Base-by-base conservation (phyloP, 2,113 vertebrate genomes). In the Otocyon megalotis region DNA sequence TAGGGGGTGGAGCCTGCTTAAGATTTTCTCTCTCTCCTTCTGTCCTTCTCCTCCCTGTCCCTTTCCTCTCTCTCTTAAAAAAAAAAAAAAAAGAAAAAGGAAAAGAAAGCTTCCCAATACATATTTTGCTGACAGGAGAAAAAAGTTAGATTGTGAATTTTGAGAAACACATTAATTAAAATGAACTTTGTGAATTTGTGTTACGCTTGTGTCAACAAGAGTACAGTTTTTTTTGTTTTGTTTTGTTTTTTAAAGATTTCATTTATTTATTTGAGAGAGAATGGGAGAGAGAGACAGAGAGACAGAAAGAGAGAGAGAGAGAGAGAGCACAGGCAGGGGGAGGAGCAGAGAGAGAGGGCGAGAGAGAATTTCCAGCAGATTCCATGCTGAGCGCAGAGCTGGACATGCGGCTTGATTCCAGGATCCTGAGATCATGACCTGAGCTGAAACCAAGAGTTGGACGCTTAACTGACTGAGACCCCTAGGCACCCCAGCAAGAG, bases 121-220 rank as follows among this genome's bases (percentile, higher is more conserved):
- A 69, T 69, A 69, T 90, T 69, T 56, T 96, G 30, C 85, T 37
- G 8, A 60, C 50, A 89, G 19, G 48, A 60, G 50, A 88, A 83
- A 50, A 32, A 92, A 58, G 35, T 17, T 63, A 19, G 3, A 30
- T 0, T 71, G 30, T 67, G 76, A 58, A 56, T 63, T 53, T 79
- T 85, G 12, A 80, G 74, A 63, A 48, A 20, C 2, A 26, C 48
- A 81, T 81, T 69, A 72, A 94, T 81, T 62, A 89, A 81, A 85
- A 86, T 1, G 67, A 14, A 58, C 14, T 48, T 69, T 79, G 28
- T 69, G 71, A 62, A 69, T 37, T 43, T 54, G 22, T 20, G 35
- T 0, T 54, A 24, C 19, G 50, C 13, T 50, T 89, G 2, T 48
- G 72, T 76, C 19, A 85, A 62, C 60, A 16, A 82, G 5, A 54